Conservation (phyloP, 2,113 vertebrate genomes). For the Phycodurus eques region DNA sequence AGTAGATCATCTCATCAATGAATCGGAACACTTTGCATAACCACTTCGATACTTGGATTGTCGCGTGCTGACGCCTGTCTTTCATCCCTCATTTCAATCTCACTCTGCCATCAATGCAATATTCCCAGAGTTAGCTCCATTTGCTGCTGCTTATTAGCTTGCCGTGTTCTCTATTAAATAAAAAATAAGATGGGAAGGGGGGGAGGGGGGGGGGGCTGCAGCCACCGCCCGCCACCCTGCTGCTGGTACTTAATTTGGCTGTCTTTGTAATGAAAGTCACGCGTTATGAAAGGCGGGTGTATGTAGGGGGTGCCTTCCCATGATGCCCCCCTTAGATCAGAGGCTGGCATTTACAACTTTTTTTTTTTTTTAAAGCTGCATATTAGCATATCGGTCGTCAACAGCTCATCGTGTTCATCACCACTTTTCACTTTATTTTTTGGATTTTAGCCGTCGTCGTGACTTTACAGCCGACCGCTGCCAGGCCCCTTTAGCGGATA, state of each 20-base stretch:
- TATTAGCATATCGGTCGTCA: background rate
- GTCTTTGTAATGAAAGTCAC: constrained; percentile 42
- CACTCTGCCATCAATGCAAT: constrained; percentile 36
- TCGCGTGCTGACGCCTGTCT: constrained; percentile 11
- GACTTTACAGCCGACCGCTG: constrained; percentile 36
- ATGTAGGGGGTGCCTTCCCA: background rate
- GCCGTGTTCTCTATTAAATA: constrained; percentile 47
- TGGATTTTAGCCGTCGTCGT: constrained; percentile 7
- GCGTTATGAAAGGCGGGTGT: constrained; percentile 22
- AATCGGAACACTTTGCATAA: background rate
- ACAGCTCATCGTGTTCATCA: background rate
- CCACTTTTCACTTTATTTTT: background rate
- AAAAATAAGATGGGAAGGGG: constrained; percentile 38
- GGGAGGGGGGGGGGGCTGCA: constrained; percentile 4
- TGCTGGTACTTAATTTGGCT: constrained; percentile 39
- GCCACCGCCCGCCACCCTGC: constrained; percentile 12
- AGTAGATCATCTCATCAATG: background rate
- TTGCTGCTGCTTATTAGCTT: constrained; percentile 44
- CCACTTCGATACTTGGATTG: no score
- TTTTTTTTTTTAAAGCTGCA: constrained; percentile 46
- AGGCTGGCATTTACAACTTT: constrained; percentile 32
- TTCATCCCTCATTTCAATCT: constrained; percentile 31
- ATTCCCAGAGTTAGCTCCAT: constrained; percentile 27
- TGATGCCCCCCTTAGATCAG: constrained; percentile 5
- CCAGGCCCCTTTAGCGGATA: constrained; percentile 51